Evolutionary conservation across 1,140 invertebrate species (phyloP).

Genomic region (Agraylea sexmaculata): DNA sequence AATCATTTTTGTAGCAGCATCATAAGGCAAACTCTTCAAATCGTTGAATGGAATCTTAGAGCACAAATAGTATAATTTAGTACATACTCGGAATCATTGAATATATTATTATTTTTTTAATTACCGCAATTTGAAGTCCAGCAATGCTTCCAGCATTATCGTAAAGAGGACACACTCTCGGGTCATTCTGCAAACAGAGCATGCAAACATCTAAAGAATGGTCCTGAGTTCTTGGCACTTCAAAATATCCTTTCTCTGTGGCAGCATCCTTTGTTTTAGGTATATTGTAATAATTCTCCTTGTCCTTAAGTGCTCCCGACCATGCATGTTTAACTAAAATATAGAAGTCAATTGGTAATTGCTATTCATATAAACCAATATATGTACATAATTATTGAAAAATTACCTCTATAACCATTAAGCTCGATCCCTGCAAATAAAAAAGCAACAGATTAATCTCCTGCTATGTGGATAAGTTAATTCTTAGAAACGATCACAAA

Average conservation of each 20-base stretch:
- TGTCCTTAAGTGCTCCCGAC: constrained; percentile 30
- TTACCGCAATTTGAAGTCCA: constrained; percentile 34
- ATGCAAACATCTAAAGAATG: constrained; percentile 28
- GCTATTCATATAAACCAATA: no score
- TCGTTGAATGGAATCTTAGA: constrained; percentile 31
- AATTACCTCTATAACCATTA: no score
- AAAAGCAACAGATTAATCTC: no score
- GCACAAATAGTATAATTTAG: no score
- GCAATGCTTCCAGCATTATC: constrained; percentile 33
- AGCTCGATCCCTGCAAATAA: no score
- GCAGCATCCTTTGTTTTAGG: constrained; percentile 31
- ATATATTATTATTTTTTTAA: constrained; percentile 17
- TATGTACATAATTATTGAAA: no score
- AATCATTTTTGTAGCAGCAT: constrained; percentile 30
- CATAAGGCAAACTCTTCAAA: constrained; percentile 24
- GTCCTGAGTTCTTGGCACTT: constrained; percentile 26
- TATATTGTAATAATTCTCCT: constrained; percentile 34
- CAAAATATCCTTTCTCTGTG: constrained; percentile 28
- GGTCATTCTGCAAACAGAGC: constrained; percentile 26
- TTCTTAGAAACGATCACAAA: no score
- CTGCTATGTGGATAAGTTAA: no score
- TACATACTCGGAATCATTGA: no score
- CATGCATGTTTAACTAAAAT: constrained; percentile 32
- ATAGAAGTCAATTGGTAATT: no score
- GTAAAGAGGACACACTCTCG: constrained; percentile 29